phyloP scores from a whole-genome alignment of 2,888 invertebrate species.

The Pterostichus madidus region DNA sequence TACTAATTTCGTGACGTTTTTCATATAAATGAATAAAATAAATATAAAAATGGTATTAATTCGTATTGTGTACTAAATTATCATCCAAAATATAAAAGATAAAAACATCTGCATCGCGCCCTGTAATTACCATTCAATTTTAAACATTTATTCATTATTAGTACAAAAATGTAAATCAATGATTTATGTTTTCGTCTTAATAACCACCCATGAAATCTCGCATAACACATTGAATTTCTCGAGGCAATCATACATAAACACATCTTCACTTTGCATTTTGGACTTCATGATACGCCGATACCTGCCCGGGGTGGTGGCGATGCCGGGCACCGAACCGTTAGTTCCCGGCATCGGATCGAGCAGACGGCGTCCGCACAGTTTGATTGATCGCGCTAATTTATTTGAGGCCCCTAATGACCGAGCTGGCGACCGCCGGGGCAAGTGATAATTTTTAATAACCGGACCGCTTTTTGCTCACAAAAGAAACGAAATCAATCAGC shows the following conservation, averaged over 20 bases:
- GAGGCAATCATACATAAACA: conserved; percentile 43
- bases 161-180: conserved; percentile 37
- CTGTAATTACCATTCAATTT: conserved; percentile 37
- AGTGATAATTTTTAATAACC: conserved; percentile 67
- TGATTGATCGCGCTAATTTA: conserved; percentile 64
- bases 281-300: not conserved
- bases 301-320: conserved; percentile 8
- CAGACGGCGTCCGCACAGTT: conserved; percentile 22
- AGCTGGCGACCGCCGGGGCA: conserved; percentile 48
- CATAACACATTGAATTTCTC: conserved; percentile 9
- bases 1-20: too few species aligned
- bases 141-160: conserved; percentile 47
- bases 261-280: conserved; percentile 28
- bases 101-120: not conserved
- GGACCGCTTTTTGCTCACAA: conserved; percentile 58
- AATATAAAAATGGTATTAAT: not conserved
- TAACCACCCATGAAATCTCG: conserved; percentile 37
- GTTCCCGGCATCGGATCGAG: not conserved
- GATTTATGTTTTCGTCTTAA: conserved; percentile 34
- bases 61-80: not conserved
- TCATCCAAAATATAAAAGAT: not conserved
- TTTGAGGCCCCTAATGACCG: conserved; percentile 64
- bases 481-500: conserved; percentile 65
- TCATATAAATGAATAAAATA: too few species aligned
- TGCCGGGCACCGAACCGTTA: not conserved